Evolutionary conservation across 92 coral and sea anemone species (phyloP), one percentile per base, ranked within the genome.

Genomic region (Pocillopora meandrina): DNA sequence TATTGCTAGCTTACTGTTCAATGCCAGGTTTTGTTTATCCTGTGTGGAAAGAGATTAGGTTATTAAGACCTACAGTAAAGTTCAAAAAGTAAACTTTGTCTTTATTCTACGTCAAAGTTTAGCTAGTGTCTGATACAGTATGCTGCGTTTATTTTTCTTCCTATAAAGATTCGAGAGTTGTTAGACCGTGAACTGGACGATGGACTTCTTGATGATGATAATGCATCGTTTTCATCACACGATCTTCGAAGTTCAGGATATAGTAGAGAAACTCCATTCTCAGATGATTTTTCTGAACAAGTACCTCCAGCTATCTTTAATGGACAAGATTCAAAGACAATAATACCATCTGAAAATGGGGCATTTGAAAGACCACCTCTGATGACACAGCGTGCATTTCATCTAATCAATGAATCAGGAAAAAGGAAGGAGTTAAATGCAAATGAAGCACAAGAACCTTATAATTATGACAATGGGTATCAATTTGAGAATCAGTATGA

Each of bases 211-310:
- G 97, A 97, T 74, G 99, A 97, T 61, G 99, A 96, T 82, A 94
- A 96, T 89, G 91, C 91, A 18, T 96, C 99, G 0, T 97, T 95
- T 74, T 90, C 98, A 33, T 97, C 99, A 10, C 99, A 95, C 77
- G 98, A 92, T 79, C 87, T 89, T 81, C 89, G 95, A 23, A 92
- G 97, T 71, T 95, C 97, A 21, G 85, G 97, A 19, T 87, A 92
- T 80, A 92, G 98, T 57, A 87, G 88, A 83, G 93, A 92, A 8
- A 97, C 98, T 0, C 98, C 94, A 67, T 91, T 73, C 58, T 87
- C 90, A 0, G 98, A 93, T 20, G 89, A 90, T 76, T 82, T 86
- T 35, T 85, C 80, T 49, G 89, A 85, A 62, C 91, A 89, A 47
- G 85, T 85, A 33, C 88, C 82, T 56, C 85, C 70, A 71, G 36